Conservation (phyloP, 2,888 invertebrate genomes). For the Melieria picta region DNA sequence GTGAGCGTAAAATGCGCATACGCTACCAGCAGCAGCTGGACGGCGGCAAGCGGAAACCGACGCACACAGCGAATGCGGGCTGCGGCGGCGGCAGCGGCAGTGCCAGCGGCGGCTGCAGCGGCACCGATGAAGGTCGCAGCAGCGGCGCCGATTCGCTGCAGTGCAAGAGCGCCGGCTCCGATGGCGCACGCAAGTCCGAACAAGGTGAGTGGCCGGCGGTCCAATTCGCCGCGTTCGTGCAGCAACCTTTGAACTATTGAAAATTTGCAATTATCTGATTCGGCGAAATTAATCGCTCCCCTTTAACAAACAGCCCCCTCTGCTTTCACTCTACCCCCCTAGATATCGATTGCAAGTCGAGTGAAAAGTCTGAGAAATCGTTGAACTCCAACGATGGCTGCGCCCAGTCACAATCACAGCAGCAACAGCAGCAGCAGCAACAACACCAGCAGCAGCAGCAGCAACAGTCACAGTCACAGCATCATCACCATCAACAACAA, state of each 20-base stretch:
- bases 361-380: conserved; percentile 62
- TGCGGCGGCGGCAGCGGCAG: conserved; percentile 45
- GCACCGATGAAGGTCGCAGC: conserved; percentile 36
- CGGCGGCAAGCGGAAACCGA: conserved; percentile 76
- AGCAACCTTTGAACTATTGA: neutral
- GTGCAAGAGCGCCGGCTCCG: conserved; percentile 47
- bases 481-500: conserved; percentile 16
- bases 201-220: conserved; percentile 41
- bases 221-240: neutral
- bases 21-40: conserved; percentile 88
- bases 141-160: conserved; percentile 43
- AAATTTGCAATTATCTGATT: neutral
- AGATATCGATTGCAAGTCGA: conserved; percentile 62
- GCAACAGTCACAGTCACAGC: conserved; percentile 18
- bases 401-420: conserved; percentile 34
- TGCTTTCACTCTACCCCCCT: conserved; percentile 49
- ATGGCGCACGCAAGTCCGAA: conserved; percentile 46
- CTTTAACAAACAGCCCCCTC: conserved; percentile 56
- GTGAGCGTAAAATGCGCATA: conserved; percentile 84
- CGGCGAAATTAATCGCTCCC: conserved; percentile 5
- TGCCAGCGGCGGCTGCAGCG: conserved; percentile 40
- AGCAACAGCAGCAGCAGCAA: conserved; percentile 41
- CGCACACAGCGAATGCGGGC: conserved; percentile 43
- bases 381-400: conserved; percentile 53
- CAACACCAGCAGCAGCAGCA: conserved; percentile 31